Percentiles rank a stretch among this genome's conserved stretches.
phyloP scores from a whole-genome alignment of 2,888 invertebrate species.

The Lepidochrysops patricia region DNA sequence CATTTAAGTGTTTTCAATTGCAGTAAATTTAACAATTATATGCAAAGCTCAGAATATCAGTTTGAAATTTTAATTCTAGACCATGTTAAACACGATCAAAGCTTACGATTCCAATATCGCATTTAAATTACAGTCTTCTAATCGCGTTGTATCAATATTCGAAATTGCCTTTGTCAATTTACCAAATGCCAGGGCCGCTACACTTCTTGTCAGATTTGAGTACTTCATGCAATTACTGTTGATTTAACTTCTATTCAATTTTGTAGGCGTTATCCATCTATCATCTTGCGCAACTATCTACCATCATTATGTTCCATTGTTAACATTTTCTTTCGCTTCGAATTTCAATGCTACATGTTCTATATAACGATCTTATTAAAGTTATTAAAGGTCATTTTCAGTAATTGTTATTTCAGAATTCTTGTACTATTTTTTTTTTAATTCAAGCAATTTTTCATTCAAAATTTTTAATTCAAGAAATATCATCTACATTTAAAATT shows the following conservation, averaged over 20 bases:
- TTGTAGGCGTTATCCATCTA: conserved; percentile 24
- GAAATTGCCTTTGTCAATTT: background rate
- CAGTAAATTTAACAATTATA: too few relatives aligned
- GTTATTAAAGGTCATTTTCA: background rate
- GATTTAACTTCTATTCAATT: conserved; percentile 24
- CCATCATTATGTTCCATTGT: conserved; percentile 6
- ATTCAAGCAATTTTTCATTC: background rate
- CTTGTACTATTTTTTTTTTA: background rate
- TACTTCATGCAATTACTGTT: conserved; percentile 26
- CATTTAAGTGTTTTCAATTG: too few relatives aligned
- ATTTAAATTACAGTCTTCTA: conserved; percentile 1
- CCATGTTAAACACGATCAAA: background rate
- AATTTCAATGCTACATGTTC: background rate
- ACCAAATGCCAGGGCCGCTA: conserved; percentile 9
- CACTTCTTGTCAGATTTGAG: conserved; percentile 20
- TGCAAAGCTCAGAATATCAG: too few relatives aligned
- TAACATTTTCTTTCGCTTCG: conserved; percentile 8
- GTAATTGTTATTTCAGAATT: background rate
- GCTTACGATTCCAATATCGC: background rate
- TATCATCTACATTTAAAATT: too few relatives aligned
- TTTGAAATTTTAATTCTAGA: background rate
- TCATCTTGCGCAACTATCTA: conserved; percentile 21
- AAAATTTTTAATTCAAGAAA: too few relatives aligned
- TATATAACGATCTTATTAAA: background rate
- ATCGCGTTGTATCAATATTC: background rate